Evolutionary conservation across 2,888 invertebrate genomes (phyloP).

Genomic region (Eupithecia vulgata): DNA sequence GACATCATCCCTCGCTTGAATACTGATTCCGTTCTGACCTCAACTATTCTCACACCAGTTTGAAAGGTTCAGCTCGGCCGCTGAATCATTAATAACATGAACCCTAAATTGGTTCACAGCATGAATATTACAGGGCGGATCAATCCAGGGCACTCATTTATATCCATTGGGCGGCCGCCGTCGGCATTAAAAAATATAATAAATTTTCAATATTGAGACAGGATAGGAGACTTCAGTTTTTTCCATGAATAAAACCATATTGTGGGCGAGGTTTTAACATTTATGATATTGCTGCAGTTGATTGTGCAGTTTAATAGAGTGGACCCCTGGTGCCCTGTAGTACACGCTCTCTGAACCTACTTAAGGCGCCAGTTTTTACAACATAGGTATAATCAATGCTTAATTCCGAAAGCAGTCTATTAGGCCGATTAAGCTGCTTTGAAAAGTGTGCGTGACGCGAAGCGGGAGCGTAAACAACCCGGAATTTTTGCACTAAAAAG

Average conservation of each 20-base stretch:
- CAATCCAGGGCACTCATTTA: not conserved
- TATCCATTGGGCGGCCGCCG: conserved; percentile 2
- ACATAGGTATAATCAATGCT: too few species aligned
- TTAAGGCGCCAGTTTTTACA: too few species aligned
- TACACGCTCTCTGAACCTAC: too few species aligned
- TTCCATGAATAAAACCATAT: not conserved
- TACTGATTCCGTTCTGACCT: not conserved
- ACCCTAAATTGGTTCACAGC: not conserved
- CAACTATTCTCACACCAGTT: not conserved
- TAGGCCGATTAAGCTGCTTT: not conserved
- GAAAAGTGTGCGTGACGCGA: not conserved
- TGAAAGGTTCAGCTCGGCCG: not conserved
- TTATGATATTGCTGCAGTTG: not conserved
- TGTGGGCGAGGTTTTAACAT: not conserved
- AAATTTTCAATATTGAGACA: not conserved
- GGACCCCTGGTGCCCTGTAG: too few species aligned
- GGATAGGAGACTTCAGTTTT: not conserved
- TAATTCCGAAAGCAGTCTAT: not conserved
- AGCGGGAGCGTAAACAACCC: too few species aligned
- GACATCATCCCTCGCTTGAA: not conserved
- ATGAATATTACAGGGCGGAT: conserved; percentile 5
- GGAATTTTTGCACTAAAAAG: too few species aligned
- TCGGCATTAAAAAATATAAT: not conserved
- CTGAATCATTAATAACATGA: conserved; percentile 4
- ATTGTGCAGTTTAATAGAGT: too few species aligned